Conservation (phyloP, 2,888 invertebrate genomes). For the Polymixis flavicincta region DNA sequence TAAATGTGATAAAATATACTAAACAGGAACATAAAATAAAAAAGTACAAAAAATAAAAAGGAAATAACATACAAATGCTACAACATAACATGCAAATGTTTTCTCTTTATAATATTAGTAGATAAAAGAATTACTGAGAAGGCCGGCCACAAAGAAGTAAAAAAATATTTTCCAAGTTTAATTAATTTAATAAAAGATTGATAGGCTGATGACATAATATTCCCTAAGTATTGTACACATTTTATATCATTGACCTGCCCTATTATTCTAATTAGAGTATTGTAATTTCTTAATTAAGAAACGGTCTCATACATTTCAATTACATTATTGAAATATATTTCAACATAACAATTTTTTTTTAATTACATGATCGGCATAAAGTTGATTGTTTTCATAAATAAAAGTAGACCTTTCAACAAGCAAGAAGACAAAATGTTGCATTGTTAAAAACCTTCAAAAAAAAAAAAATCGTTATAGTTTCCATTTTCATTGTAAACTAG, state of each 20-base stretch:
- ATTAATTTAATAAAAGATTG: no score
- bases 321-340: not conserved
- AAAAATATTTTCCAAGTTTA: not conserved
- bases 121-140: not conserved
- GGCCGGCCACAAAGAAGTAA: not conserved
- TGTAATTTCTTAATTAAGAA: slow-evolving; percentile 9
- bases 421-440: not conserved
- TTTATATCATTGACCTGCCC: not conserved
- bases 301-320: not conserved
- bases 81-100: no score
- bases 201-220: not conserved
- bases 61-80: no score
- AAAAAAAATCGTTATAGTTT: not conserved
- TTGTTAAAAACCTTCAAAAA: not conserved
- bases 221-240: not conserved
- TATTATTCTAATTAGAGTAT: not conserved
- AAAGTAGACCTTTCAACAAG: not conserved
- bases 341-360: slow-evolving; percentile 3
- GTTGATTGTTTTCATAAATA: not conserved
- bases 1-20: no score
- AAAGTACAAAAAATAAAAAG: no score
- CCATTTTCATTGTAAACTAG: not conserved
- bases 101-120: no score
- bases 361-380: not conserved
- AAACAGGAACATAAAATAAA: no score